Conservation (phyloP, 2,888 invertebrate species). For the Leucoma salicis region DNA sequence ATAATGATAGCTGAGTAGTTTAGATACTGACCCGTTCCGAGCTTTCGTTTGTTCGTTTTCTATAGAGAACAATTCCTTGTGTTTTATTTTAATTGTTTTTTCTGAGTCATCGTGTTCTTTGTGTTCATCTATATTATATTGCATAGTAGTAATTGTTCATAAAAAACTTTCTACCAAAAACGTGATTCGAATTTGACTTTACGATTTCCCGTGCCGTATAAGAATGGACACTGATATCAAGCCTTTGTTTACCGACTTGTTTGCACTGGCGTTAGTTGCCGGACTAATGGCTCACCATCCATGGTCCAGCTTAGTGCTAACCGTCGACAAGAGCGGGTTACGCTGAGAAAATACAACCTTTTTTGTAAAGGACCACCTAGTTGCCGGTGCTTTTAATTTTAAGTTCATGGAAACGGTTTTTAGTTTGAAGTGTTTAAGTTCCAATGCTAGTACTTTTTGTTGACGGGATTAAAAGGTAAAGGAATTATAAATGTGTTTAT, state of each 20-base stretch:
- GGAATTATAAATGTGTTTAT: slow-evolving; percentile 9
- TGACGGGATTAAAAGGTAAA: slow-evolving; percentile 6
- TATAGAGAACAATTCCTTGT: too few relatives aligned
- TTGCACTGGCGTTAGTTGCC: slow-evolving; percentile 55
- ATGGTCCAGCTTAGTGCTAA: slow-evolving; percentile 32
- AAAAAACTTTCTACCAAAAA: too few relatives aligned
- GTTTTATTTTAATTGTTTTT: too few relatives aligned
- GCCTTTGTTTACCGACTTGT: slow-evolving; percentile 56
- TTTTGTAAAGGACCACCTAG: slow-evolving; percentile 34
- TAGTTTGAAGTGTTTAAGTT: slow-evolving; percentile 17
- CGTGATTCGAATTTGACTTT: too few relatives aligned
- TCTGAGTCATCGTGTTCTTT: too few relatives aligned
- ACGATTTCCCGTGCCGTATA: neutral
- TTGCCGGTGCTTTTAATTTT: slow-evolving; percentile 21
- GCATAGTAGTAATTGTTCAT: too few relatives aligned
- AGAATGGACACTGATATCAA: slow-evolving; percentile 13
- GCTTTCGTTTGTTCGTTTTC: too few relatives aligned
- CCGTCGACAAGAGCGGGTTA: slow-evolving; percentile 28
- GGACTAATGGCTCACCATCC: slow-evolving; percentile 52
- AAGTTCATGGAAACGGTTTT: slow-evolving; percentile 21
- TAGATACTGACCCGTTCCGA: too few relatives aligned
- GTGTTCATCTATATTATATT: too few relatives aligned
- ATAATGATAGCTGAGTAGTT: too few relatives aligned
- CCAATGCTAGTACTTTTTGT: slow-evolving; percentile 15
- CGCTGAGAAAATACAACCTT: slow-evolving; percentile 27